Percentiles rank a stretch among this genome's conserved stretches.
Evolutionary conservation across 2,113 vertebrate genomes (phyloP).

Genomic region (Thunnus thynnus): DNA sequence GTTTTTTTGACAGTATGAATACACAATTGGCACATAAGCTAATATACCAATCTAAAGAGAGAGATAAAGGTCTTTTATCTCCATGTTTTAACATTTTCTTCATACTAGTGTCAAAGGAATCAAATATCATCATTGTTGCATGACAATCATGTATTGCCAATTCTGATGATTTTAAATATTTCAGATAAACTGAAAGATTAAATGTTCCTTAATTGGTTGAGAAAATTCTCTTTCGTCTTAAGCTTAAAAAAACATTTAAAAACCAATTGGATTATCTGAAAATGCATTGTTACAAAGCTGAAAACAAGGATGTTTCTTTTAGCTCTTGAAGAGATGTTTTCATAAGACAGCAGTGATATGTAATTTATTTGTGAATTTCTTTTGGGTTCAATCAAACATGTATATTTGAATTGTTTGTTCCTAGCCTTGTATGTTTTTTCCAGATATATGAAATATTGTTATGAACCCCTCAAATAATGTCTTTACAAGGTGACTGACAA

Average conservation of each 20-base stretch:
- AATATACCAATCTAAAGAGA: not conserved
- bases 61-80: too few relatives aligned
- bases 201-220: too few relatives aligned
- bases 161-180: not conserved
- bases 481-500: slow-evolving; percentile 11
- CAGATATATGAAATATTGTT: slow-evolving; percentile 9
- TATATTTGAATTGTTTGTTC: not conserved
- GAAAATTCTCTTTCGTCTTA: too few relatives aligned
- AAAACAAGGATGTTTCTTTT: not conserved
- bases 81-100: not conserved
- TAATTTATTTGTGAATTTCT: not conserved
- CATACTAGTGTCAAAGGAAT: not conserved
- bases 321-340: not conserved
- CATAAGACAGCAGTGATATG: not conserved
- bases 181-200: too few relatives aligned
- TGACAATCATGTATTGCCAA: not conserved
- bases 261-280: not conserved
- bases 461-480: not conserved
- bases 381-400: not conserved
- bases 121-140: not conserved
- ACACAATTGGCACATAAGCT: not conserved
- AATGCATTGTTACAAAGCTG: not conserved
- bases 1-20: not conserved
- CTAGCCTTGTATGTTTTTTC: not conserved
- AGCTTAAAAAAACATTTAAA: not conserved